phyloP scores from a whole-genome alignment of 2,888 invertebrate species.

The Caenorhabditis panamensis region DNA sequence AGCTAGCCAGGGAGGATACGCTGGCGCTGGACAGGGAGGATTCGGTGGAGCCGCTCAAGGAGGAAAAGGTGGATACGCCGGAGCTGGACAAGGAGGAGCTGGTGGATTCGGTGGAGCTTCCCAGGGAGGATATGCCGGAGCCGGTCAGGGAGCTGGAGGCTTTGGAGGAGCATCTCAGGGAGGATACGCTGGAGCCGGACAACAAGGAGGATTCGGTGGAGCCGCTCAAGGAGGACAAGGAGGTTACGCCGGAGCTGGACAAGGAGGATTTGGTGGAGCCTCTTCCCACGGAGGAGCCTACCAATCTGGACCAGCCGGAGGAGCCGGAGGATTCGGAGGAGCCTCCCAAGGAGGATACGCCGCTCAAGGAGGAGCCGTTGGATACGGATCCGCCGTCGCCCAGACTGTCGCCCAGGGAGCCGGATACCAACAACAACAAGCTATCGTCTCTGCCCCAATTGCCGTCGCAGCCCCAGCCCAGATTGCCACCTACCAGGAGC shows the following conservation, averaged over 20 bases:
- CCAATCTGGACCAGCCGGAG: slow-evolving; percentile 2
- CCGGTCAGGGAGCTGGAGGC: slow-evolving; percentile 36
- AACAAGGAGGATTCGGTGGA: slow-evolving; percentile 34
- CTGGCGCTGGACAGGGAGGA: slow-evolving; percentile 42
- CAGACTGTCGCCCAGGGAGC: too few relatives aligned
- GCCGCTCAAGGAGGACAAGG: slow-evolving; percentile 29
- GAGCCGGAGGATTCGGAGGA: slow-evolving; percentile 33
- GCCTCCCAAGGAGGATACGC: slow-evolving; percentile 37
- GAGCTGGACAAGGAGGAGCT: slow-evolving; percentile 25
- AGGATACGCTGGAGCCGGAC: slow-evolving; percentile 55
- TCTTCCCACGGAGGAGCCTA: slow-evolving; percentile 26
- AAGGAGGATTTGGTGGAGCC: slow-evolving; percentile 51
- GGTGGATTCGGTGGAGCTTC: slow-evolving; percentile 30
- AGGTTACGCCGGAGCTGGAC: slow-evolving; percentile 16
- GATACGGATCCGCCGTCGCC: slow-evolving; percentile 11
- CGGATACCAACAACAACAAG: slow-evolving; percentile 43
- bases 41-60: slow-evolving; percentile 13
- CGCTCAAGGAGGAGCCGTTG: slow-evolving; percentile 22
- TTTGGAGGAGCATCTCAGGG: slow-evolving; percentile 39
- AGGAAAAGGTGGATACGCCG: slow-evolving; percentile 33
- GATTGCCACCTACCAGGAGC: slow-evolving; percentile 52
- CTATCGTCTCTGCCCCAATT: background rate
- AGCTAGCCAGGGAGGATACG: slow-evolving; percentile 29
- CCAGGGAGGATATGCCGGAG: slow-evolving; percentile 38
- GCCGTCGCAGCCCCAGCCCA: slow-evolving; percentile 38